Conservation (phyloP, 2,888 invertebrate species). For the Spialia ferax region DNA sequence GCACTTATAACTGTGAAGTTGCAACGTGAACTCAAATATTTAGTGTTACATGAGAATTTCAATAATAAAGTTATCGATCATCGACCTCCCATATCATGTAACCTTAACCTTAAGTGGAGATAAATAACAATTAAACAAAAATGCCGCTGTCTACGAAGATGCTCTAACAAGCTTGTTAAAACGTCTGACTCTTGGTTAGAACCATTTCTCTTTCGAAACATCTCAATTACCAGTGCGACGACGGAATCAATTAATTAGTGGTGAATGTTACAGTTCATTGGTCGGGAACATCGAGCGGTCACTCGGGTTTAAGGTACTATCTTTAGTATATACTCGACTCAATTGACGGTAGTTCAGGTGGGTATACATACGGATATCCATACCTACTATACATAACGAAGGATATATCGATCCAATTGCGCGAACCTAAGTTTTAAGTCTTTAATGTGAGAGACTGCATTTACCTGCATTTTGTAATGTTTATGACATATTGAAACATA, state of each 20-base stretch:
- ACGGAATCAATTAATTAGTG: conserved; percentile 40
- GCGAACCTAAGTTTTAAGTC: too few relatives aligned
- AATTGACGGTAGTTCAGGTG: neutral
- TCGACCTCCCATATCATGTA: neutral
- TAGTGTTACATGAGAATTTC: neutral
- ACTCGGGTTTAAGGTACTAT: neutral
- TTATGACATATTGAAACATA: too few relatives aligned
- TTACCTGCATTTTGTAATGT: too few relatives aligned
- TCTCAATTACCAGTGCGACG: conserved; percentile 37
- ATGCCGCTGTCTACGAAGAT: neutral
- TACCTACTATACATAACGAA: too few relatives aligned
- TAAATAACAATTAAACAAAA: conserved; percentile 11
- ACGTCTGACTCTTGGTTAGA: neutral
- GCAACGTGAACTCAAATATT: too few relatives aligned
- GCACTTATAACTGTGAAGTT: too few relatives aligned
- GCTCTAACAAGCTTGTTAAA: conserved; percentile 8
- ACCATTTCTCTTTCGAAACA: conserved; percentile 23
- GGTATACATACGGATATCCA: too few relatives aligned
- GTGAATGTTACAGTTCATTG: conserved; percentile 44
- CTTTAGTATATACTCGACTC: neutral
- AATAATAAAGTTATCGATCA: too few relatives aligned
- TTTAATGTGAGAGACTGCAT: too few relatives aligned
- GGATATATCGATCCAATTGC: too few relatives aligned
- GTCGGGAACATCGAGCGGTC: conserved; percentile 32
- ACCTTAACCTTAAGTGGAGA: neutral